Percentiles rank a stretch among this genome's conserved stretches.
Evolutionary conservation across 2,888 invertebrate species (phyloP).

Genomic region (Napeogenes sylphis): DNA sequence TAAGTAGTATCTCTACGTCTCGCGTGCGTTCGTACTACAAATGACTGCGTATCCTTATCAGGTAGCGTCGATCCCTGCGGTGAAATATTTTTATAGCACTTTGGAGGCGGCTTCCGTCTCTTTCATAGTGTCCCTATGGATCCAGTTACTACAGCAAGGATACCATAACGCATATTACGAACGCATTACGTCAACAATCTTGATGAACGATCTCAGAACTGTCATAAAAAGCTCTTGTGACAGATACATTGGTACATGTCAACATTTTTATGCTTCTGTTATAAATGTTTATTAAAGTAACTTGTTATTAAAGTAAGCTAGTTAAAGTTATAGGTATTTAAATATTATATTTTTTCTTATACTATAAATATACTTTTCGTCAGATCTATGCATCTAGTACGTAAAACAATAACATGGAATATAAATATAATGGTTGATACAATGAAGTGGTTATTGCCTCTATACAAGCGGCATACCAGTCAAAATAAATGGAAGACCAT

Average conservation of each 20-base stretch:
- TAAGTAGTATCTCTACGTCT: slow-evolving; percentile 52
- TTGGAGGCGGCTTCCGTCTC: slow-evolving; percentile 63
- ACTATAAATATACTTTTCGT: too few relatives aligned
- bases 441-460: slow-evolving; percentile 62
- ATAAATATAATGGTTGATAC: slow-evolving; percentile 35
- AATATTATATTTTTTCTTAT: too few relatives aligned
- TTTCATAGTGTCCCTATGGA: slow-evolving; percentile 48
- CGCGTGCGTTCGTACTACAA: slow-evolving; percentile 63
- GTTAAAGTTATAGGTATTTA: not conserved
- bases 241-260: slow-evolving; percentile 40
- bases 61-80: slow-evolving; percentile 64
- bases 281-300: not conserved
- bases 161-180: slow-evolving; percentile 44
- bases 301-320: not conserved
- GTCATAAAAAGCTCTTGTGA: slow-evolving; percentile 15
- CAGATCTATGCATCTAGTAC: too few relatives aligned
- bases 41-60: slow-evolving; percentile 72
- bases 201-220: slow-evolving; percentile 27
- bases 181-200: slow-evolving; percentile 51
- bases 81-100: slow-evolving; percentile 72
- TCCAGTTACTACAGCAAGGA: slow-evolving; percentile 61
- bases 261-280: slow-evolving; percentile 37
- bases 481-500: slow-evolving; percentile 71
- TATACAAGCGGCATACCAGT: slow-evolving; percentile 58
- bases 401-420: too few relatives aligned